Percentiles rank a stretch among this genome's conserved stretches.
phyloP scores from a whole-genome alignment of 1,140 invertebrate species.

The Mactra quadrangularis region DNA sequence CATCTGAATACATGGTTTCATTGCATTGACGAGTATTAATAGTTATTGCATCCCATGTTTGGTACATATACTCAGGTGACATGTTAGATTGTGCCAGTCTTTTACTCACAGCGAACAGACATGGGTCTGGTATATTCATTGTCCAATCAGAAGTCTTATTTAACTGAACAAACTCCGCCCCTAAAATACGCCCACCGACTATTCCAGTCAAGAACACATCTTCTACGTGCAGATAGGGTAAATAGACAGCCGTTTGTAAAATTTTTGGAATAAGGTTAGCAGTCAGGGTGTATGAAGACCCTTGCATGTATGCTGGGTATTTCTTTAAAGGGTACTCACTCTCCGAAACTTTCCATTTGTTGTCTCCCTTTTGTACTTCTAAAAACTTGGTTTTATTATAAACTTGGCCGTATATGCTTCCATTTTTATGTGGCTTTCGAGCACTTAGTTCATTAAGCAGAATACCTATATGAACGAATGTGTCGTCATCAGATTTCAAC shows the following conservation, averaged over 20 bases:
- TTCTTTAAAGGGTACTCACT: background rate
- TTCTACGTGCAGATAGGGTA: background rate
- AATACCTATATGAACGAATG: background rate
- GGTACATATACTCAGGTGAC: background rate
- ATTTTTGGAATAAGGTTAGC: background rate
- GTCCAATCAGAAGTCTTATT: background rate
- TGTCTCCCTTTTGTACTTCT: too few species aligned
- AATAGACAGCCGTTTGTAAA: background rate
- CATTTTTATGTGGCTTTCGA: background rate
- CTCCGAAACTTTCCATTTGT: background rate
- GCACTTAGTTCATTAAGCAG: background rate
- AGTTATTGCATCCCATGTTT: background rate
- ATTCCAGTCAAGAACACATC: conserved; percentile 4
- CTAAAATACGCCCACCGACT: background rate
- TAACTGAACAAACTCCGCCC: background rate
- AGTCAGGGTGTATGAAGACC: conserved; percentile 3
- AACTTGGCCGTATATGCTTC: background rate
- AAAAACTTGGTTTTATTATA: background rate
- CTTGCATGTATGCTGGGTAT: background rate
- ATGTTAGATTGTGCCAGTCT: conserved; percentile 2
- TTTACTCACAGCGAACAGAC: background rate
- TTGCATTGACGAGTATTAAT: background rate
- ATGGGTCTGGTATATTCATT: background rate
- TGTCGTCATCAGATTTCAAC: conserved; percentile 10
- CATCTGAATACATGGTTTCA: background rate